Evolutionary conservation across 1,140 invertebrate species (phyloP).

Genomic region (Drosophila serrata): DNA sequence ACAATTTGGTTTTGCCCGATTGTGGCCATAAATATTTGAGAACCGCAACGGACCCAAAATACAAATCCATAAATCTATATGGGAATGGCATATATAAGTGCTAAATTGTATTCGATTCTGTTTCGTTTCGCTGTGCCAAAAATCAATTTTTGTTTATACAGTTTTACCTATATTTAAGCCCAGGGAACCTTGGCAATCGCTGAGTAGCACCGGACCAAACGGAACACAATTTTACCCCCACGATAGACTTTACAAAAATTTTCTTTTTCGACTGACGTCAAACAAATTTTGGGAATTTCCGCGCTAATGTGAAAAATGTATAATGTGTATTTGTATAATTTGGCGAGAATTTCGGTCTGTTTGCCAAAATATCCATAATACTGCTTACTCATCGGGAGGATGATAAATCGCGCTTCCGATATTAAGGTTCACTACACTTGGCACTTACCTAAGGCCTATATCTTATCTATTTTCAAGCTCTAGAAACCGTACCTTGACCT

Average conservation of each 20-base stretch:
- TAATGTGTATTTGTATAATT: conserved; percentile 39
- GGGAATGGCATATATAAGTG: conserved; percentile 8
- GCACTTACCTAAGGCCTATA: conserved; percentile 25
- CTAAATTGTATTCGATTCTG: conserved; percentile 30
- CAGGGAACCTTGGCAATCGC: conserved; percentile 39
- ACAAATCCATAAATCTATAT: conserved; percentile 24
- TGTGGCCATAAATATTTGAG: conserved; percentile 31
- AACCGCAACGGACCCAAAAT: conserved; percentile 10
- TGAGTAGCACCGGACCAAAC: conserved; percentile 1
- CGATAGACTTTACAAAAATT: conserved; percentile 40
- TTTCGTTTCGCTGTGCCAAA: conserved; percentile 40
- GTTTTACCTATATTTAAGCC: conserved; percentile 32
- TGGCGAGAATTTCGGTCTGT: conserved; percentile 30
- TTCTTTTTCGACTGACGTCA: conserved; percentile 60
- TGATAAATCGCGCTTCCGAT: conserved; percentile 17
- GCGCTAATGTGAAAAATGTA: conserved; percentile 55
- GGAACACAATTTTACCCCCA: conserved; percentile 25
- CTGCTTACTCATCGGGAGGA: conserved; percentile 52
- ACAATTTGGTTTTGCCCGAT: conserved; percentile 22
- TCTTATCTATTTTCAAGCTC: conserved; percentile 55
- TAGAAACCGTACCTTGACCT: conserved; percentile 63
- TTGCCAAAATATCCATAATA: conserved; percentile 28
- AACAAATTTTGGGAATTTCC: conserved; percentile 66
- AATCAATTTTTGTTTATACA: conserved; percentile 48
- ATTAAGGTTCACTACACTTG: conserved; percentile 2